These are phyloP conservation scores for Caracal caracal DNA, from an alignment of 2,113 vertebrate species.

Conservation along the genomic window DNA sequence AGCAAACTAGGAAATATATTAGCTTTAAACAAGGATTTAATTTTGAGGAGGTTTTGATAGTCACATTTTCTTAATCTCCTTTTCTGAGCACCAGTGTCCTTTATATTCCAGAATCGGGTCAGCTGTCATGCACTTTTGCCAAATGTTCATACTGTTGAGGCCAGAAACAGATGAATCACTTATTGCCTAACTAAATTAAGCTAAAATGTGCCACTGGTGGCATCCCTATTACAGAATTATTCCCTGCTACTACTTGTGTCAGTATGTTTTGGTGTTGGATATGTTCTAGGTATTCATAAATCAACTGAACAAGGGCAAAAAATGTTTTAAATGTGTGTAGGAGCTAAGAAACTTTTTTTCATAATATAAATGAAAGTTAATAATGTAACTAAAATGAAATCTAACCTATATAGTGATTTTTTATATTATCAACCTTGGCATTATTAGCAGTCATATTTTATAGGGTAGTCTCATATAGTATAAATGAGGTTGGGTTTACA, in stretches of 20 bases:
- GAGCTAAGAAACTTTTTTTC: background rate
- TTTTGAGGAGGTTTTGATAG: background rate
- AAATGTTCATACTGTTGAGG: background rate
- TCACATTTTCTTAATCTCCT: constrained; percentile 25
- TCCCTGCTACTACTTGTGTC: background rate
- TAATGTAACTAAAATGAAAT: background rate
- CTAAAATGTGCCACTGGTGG: background rate
- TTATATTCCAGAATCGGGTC: background rate
- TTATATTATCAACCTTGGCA: background rate
- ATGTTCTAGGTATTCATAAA: background rate
- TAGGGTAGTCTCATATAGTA: background rate
- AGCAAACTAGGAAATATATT: background rate
- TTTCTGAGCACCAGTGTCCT: constrained; percentile 25
- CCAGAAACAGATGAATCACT: background rate
- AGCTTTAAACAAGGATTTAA: background rate
- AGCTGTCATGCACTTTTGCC: constrained; percentile 37
- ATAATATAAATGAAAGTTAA: background rate
- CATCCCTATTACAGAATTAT: background rate
- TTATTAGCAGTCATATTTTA: constrained; percentile 7
- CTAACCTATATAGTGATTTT: accelerated
- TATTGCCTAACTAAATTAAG: constrained; percentile 36
- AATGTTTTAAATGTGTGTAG: background rate
- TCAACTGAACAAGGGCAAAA: background rate
- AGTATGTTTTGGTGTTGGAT: background rate
- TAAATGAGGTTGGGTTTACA: background rate